Base-by-base conservation (phyloP, 2,888 invertebrate species). In the Mechanitis mazaeus region DNA sequence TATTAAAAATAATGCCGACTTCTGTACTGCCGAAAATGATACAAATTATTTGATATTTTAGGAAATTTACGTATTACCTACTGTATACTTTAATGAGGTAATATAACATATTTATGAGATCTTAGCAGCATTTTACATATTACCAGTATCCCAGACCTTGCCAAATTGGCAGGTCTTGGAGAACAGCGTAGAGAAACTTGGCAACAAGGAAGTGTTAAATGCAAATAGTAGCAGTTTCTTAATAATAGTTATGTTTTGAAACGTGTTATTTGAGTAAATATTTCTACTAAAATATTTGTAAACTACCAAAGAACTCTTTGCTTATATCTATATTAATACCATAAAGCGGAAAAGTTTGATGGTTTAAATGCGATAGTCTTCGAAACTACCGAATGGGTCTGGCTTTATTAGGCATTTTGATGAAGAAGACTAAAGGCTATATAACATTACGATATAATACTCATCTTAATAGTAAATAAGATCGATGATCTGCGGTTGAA, bases 111-210 rank as follows among this genome's bases (percentile, higher is more conserved):
- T 50, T 50, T 31, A 31, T 31, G 28, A 50, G n/a, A 50, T n/a
- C 9, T 50, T 50, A 50, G n/a, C 50, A 31, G 50, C 31, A 6
- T 50, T 31, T 28, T 50, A 9, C 31, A 31, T 50, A 31, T 31
- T 47, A n/a, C 4, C 6, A 50, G 50, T 50, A n/a, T 50, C 50
- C 20, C 31, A 31, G 31, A 50, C 28, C 50, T 50, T 50, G 50
- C 50, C 50, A 50, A 50, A 31, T 50, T 50, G 50, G 50, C 50
- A 50, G 50, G 50, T 31, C 50, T 50, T 50, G 11, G 50, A 50
- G 9, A 50, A 31, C 50, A n/a, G 9, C 11, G 31, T 11, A 31
- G 28, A 31, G 9, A 31, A 50, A 50, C 31, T 50, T 50, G 50
- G 50, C 50, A 50, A 50, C 50, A 7, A 3, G 11, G 50, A 50